Base-by-base conservation (phyloP, 2,113 vertebrate species). In the Phrynosoma blainvillii region DNA sequence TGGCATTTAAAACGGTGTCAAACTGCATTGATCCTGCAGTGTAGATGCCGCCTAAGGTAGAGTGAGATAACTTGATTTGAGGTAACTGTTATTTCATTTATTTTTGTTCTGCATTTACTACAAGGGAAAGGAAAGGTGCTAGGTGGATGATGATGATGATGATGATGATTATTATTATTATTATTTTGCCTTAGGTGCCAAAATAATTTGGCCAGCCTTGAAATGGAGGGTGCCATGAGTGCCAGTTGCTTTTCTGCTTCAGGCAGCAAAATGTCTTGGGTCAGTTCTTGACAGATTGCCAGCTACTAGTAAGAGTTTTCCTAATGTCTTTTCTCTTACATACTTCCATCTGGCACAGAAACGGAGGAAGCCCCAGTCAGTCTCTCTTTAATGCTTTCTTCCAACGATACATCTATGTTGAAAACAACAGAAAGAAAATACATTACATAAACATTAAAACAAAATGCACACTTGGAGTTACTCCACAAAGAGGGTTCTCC, bases 301-400 rank as follows among this genome's bases (percentile, higher is more conserved):
- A 71, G 27, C 30, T 71, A 4, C 71, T 62, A 54, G n/a, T 4
- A 30, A 66, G 59, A 27, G 1, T 78, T 47, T 36, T 42, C 1
- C 13, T 5, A 2, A 40, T 18, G 13, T 84, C 47, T 25, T 65
- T 30, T 16, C 66, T 32, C 6, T 42, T 62, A 93, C 92, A 2
- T 68, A 62, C 89, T 85, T 84, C 9, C 13, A 78, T 88, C 80
- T 13, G 5, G 0, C 0, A 0, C 2, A 27, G 68, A 47, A 21
- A 9, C 16, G 2, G 30, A 36, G 27, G 56, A 74, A 0, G 5
- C 4, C 54, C 25, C 84, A 36, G n/a, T 0, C 27, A 88, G 0
- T 47, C 12, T 76, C 74, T 85, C 78, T 9, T 65, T 56, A 16
- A 23, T 25, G 9, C 30, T 13, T 0, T 52, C 79, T n/a, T 90